Evolutionary conservation across 2,888 invertebrate species (phyloP).

Genomic region (Tuta absoluta): DNA sequence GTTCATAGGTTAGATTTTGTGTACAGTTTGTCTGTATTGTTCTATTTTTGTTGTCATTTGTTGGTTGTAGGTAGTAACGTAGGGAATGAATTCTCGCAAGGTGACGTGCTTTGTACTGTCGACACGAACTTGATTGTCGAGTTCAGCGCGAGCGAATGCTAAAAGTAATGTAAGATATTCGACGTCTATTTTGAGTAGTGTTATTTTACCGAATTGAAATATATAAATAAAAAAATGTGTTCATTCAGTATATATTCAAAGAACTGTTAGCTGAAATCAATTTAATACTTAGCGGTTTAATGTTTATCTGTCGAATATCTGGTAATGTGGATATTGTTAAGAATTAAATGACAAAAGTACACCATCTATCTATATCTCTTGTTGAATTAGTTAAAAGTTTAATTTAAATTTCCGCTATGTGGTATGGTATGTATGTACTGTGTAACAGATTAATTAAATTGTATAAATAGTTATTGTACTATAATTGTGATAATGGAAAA

Average conservation of each 20-base stretch:
- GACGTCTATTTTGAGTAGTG: conserved; percentile 9
- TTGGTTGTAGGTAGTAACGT: conserved; percentile 11
- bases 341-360: neutral
- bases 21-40: conserved; percentile 18
- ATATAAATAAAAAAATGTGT: conserved; percentile 12
- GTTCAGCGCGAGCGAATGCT: neutral
- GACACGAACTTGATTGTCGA: neutral
- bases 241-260: conserved; percentile 18
- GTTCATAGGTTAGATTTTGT: conserved; percentile 35
- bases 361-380: conserved; percentile 34
- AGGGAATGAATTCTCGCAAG: neutral
- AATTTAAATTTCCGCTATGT: conserved; percentile 53
- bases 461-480: conserved; percentile 68
- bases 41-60: conserved; percentile 22
- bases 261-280: conserved; percentile 1
- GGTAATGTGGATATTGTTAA: neutral
- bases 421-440: conserved; percentile 56
- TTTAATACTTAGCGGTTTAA: neutral
- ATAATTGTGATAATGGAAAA: conserved; percentile 77
- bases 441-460: conserved; percentile 65
- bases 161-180: conserved; percentile 4
- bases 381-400: conserved; percentile 55
- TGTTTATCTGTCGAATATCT: conserved; percentile 8
- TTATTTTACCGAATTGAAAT: conserved; percentile 9
- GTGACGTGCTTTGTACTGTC: conserved; percentile 7